Conservation (phyloP, 2,888 invertebrate species). For the Elmis aenea region DNA sequence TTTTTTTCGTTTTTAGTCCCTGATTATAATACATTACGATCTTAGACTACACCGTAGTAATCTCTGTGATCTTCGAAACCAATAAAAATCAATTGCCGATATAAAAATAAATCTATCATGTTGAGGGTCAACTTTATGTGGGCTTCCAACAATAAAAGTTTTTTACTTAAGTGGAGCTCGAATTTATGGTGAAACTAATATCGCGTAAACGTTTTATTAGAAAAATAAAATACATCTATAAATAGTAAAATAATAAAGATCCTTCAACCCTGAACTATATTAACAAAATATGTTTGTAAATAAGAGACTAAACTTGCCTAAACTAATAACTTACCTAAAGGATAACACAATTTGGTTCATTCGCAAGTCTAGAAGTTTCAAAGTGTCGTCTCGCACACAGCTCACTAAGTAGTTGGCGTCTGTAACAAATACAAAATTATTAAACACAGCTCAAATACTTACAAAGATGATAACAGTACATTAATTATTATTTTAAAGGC, state of each 20-base stretch:
- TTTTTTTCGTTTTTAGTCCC: no score
- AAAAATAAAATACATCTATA: not conserved
- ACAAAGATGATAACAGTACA: not conserved
- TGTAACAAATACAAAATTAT: constrained; percentile 51
- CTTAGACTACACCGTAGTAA: not conserved
- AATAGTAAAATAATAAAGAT: not conserved
- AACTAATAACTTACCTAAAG: constrained; percentile 71
- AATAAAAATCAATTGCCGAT: constrained; percentile 27
- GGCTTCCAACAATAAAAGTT: constrained; percentile 17
- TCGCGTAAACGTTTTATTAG: not conserved
- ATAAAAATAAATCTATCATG: constrained; percentile 31
- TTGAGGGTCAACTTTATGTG: constrained; percentile 26
- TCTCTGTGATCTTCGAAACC: constrained; percentile 18
- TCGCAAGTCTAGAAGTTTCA: constrained; percentile 90
- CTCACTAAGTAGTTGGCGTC: constrained; percentile 86
- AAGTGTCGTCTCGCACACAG: constrained; percentile 92
- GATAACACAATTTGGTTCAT: constrained; percentile 88
- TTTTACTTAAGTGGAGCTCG: constrained; percentile 13
- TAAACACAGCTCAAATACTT: constrained; percentile 7
- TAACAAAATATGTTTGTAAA: no score
- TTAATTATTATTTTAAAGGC: no score
- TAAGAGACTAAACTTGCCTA: no score
- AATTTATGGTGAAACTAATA: not conserved
- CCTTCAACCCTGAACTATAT: no score
- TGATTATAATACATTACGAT: not conserved